Conservation (phyloP, 2,113 vertebrate species). For the Rhynchomys soricoides region DNA sequence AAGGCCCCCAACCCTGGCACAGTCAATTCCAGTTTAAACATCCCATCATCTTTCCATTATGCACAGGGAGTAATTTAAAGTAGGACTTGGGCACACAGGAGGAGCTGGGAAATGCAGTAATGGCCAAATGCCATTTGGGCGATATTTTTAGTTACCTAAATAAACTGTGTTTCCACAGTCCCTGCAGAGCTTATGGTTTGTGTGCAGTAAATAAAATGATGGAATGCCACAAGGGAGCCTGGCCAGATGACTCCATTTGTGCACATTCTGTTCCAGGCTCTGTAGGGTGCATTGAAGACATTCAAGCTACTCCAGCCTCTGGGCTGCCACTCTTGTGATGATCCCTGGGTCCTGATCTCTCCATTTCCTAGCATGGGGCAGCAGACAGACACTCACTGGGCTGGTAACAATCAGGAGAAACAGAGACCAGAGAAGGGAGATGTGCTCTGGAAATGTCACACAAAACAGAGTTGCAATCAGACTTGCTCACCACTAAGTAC, state of each 20-base stretch:
- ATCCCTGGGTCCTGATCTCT: not conserved
- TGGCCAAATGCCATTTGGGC: conserved; percentile 66
- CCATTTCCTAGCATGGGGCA: not conserved
- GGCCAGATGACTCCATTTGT: conserved; percentile 65
- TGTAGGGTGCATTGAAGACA: not conserved
- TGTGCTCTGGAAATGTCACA: not conserved
- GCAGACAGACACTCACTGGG: not conserved
- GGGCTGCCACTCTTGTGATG: not conserved
- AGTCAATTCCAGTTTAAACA: not conserved
- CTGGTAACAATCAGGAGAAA: not conserved
- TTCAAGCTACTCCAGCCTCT: not conserved
- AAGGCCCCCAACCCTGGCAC: not conserved
- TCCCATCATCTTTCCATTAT: not conserved
- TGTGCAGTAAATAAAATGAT: conserved; percentile 72
- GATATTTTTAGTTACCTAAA: conserved; percentile 78
- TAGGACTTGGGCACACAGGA: conserved; percentile 2
- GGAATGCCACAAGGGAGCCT: conserved; percentile 56
- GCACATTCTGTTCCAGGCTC: conserved; percentile 45
- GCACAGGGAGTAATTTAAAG: conserved; percentile 24
- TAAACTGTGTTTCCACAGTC: conserved; percentile 67
- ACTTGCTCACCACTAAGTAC: not conserved
- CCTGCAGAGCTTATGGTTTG: conserved; percentile 69
- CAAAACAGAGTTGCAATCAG: not conserved
- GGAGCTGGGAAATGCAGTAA: conserved; percentile 46
- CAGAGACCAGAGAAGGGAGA: not conserved